Conservation (phyloP, 2,888 invertebrate genomes). For the Agriopis aurantiaria region DNA sequence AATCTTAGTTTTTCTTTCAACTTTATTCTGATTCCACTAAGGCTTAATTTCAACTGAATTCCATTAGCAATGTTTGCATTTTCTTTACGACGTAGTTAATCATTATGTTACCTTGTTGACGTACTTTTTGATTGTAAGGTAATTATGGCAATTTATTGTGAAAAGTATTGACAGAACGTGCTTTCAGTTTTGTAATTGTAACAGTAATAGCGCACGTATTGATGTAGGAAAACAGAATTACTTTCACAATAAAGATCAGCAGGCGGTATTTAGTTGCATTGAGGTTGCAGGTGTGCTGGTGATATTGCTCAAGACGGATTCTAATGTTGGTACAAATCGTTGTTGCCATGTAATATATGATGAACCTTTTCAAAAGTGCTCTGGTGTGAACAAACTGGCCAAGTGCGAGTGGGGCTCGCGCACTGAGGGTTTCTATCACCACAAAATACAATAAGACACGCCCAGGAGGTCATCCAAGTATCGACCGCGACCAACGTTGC, state of each 20-base stretch:
- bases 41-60: not conserved
- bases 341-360: not conserved
- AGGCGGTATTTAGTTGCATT: constrained; percentile 19
- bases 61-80: constrained; percentile 5
- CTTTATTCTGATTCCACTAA: constrained; percentile 4
- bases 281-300: constrained; percentile 17
- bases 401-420: too few species aligned
- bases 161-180: constrained; percentile 16
- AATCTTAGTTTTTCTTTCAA: constrained; percentile 6
- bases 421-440: too few species aligned
- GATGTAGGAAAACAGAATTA: constrained; percentile 4
- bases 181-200: constrained; percentile 6
- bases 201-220: constrained; percentile 1
- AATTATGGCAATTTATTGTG: constrained; percentile 10
- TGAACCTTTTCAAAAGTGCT: not conserved
- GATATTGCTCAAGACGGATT: constrained; percentile 24
- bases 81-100: constrained; percentile 18
- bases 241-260: constrained; percentile 21
- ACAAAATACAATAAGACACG: too few species aligned
- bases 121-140: constrained; percentile 1
- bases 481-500: too few species aligned
- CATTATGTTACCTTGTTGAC: constrained; percentile 6
- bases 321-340: not conserved
- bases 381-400: not conserved
- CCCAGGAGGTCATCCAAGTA: too few species aligned